Evolutionary conservation across 2,797 vertebrate genomes (phyloP).

Genomic region (Chloroceryle inda): DNA sequence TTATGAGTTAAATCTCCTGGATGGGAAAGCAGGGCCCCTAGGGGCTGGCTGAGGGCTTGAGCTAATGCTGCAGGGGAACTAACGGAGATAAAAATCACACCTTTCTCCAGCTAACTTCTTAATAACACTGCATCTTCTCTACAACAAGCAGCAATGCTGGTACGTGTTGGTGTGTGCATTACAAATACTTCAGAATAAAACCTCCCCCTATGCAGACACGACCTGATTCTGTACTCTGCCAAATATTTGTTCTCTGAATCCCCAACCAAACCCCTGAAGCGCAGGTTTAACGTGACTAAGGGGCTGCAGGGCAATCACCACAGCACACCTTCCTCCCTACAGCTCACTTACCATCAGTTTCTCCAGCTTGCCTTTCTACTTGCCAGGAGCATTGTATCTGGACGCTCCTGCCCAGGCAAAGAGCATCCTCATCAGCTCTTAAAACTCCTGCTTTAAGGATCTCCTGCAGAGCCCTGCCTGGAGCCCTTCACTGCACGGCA

Average conservation of each 20-base stretch:
- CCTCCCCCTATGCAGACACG: background rate
- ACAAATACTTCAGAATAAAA: background rate
- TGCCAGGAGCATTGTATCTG: background rate
- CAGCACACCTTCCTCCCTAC: rapidly evolving
- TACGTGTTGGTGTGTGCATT: rapidly evolving
- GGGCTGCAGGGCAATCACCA: background rate
- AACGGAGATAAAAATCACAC: background rate
- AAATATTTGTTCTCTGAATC: background rate
- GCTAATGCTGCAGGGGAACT: background rate
- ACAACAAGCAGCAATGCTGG: background rate
- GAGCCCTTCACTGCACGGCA: background rate
- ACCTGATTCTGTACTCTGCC: background rate
- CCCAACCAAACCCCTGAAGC: background rate
- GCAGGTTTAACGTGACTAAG: background rate
- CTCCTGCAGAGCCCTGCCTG: background rate
- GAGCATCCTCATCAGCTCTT: background rate
- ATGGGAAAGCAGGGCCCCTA: background rate
- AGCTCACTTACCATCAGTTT: background rate
- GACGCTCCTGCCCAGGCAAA: background rate
- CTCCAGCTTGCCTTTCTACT: background rate
- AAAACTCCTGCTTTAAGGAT: background rate
- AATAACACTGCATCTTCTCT: background rate
- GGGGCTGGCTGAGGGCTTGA: background rate
- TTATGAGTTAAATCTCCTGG: background rate
- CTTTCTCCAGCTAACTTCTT: background rate